Base-by-base conservation (phyloP, 1,140 invertebrate species). In the Micrasema minimum region DNA sequence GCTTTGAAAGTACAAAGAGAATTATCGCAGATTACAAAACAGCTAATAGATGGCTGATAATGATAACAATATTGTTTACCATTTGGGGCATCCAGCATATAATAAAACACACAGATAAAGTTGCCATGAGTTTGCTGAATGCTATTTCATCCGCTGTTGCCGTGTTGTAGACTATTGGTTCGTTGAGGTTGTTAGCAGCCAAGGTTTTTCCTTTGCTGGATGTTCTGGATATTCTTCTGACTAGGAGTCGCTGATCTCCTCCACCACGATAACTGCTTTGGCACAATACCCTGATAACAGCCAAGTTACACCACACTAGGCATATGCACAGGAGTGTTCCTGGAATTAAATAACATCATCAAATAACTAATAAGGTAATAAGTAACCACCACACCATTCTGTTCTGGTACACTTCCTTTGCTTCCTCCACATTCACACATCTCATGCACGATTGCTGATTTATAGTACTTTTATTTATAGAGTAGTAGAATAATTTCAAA, bases 71-170 rank as follows among this genome's bases (percentile, higher is more conserved):
- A 14, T 1, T 46, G 20, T 35, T 55, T 79, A 94, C 93, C 91
- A 95, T 90, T 81, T 95, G 92, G 2, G 93, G 93, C 82, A 93
- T 87, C 93, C 93, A 95, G 77, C 92, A 95, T 1, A 92, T 82
- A 51, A 95, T 90, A 77, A 94, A 94, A 2, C 92, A 89, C 45
- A 94, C 88, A 48, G 92, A 93, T 1, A 95, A 85, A 4, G 92
- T 87, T 0, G 90, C 89, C 93, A 95, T 95, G 2, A 94, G 84
- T 74, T 90, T 88, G 45, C 92, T 92, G 80, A 95, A 95, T 45
- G 92, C 91, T 53, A 92, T 86, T 81, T 95, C 93, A 77, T 94
- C 92, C 0, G 87, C 86, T 0, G 92, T 93, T 65, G 90, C 86
- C 9, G 86, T 85, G 66, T 84, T 85, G 77, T 82, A 75, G 23